phyloP scores from a whole-genome alignment of 2,888 invertebrate genomes.

The Drosophila nr. perissopoda region DNA sequence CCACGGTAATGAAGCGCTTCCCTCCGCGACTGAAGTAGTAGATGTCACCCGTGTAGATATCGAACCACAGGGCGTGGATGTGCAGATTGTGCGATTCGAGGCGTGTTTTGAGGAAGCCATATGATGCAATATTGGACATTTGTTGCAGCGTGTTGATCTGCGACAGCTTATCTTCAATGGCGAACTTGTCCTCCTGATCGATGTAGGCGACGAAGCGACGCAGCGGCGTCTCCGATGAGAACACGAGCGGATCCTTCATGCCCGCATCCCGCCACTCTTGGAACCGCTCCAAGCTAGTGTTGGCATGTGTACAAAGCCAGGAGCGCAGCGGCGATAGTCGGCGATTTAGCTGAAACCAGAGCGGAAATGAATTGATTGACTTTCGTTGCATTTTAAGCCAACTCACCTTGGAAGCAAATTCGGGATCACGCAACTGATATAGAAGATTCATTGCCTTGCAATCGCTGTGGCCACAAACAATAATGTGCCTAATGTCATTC shows the following conservation, averaged over 20 bases:
- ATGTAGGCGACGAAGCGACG: conserved; percentile 96
- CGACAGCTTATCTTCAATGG: conserved; percentile 95
- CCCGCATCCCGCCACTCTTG: conserved; percentile 88
- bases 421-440: conserved; percentile 91
- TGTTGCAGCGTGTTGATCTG: conserved; percentile 97
- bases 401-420: conserved; percentile 89
- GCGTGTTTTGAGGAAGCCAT: conserved; percentile 94
- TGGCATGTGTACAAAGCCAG: conserved; percentile 96
- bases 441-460: conserved; percentile 99
- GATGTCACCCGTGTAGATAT: conserved; percentile 98
- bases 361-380: neutral
- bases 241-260: conserved; percentile 90
- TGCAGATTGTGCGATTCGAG: conserved; percentile 93
- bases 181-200: conserved; percentile 95
- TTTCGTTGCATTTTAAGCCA: neutral
- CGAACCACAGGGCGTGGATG: conserved; percentile 98
- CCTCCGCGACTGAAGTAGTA: conserved; percentile 96
- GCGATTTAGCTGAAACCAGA: conserved; percentile 87
- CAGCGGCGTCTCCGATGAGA: conserved; percentile 94
- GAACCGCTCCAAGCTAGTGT: conserved; percentile 93
- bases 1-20: conserved; percentile 94
- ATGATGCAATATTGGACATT: conserved; percentile 95
- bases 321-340: conserved; percentile 94
- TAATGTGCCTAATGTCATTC: conserved; percentile 95
- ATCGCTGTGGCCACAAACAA: conserved; percentile 98